Percentiles rank a stretch among this genome's conserved stretches.
Conservation (phyloP, 2,888 invertebrate species). For the Aphodius granarius region DNA sequence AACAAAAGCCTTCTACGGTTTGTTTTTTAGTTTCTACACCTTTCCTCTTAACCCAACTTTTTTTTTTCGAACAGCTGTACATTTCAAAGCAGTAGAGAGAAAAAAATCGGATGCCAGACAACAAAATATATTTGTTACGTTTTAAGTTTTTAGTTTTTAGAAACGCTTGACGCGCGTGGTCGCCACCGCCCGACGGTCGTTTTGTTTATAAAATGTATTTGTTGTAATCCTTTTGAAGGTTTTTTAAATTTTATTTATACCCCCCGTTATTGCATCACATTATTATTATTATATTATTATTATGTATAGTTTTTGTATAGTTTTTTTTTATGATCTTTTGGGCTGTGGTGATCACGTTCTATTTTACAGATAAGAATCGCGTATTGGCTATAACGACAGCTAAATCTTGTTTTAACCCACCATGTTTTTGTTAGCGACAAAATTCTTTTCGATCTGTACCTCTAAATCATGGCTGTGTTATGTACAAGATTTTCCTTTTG, state of each 20-base stretch:
- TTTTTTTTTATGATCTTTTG: constrained; percentile 31
- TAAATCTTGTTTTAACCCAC: constrained; percentile 45
- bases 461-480: constrained; percentile 44
- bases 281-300: constrained; percentile 26
- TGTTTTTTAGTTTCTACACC: constrained; percentile 17
- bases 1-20: constrained; percentile 18
- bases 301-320: constrained; percentile 40
- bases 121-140: constrained; percentile 34
- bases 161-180: constrained; percentile 43
- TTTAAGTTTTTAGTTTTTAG: constrained; percentile 51
- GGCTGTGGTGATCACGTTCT: neutral
- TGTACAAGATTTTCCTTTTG: constrained; percentile 41
- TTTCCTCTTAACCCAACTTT: constrained; percentile 12
- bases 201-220: neutral
- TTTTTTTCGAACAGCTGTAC: neutral
- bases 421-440: constrained; percentile 38
- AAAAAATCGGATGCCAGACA: constrained; percentile 45
- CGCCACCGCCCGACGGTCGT: constrained; percentile 44
- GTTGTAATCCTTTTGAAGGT: constrained; percentile 15
- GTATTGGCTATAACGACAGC: constrained; percentile 38
- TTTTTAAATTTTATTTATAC: neutral
- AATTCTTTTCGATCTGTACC: constrained; percentile 21
- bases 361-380: constrained; percentile 24
- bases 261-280: constrained; percentile 21
- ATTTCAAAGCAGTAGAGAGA: neutral